Conservation (phyloP, 2,888 invertebrate species). For the Phragmatobia fuliginosa region DNA sequence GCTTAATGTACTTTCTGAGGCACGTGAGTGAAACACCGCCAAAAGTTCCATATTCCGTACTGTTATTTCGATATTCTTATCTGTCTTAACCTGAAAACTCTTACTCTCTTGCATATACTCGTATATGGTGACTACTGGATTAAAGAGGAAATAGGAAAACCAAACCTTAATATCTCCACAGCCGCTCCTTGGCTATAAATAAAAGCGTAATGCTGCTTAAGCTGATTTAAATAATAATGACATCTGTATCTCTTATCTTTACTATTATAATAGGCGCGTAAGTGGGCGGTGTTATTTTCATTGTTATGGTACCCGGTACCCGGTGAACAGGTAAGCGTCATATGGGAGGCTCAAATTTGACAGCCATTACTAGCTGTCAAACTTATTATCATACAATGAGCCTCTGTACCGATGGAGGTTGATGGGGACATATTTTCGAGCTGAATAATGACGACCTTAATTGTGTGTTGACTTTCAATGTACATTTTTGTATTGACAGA, state of each 20-base stretch:
- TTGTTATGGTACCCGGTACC: constrained; percentile 60
- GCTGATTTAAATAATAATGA: constrained; percentile 43
- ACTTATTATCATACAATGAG: constrained; percentile 78
- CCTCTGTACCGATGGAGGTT: constrained; percentile 52
- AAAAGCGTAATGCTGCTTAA: constrained; percentile 36
- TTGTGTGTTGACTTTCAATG: background rate
- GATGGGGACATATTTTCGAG: constrained; percentile 5
- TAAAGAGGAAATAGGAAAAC: no score
- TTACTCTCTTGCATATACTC: no score
- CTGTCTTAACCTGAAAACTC: no score
- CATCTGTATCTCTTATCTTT: constrained; percentile 45
- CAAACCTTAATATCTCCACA: constrained; percentile 18
- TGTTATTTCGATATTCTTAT: no score
- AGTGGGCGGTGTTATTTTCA: constrained; percentile 68
- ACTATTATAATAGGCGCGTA: constrained; percentile 25
- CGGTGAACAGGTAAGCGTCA: constrained; percentile 68
- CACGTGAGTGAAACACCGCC: no score
- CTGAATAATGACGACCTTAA: background rate
- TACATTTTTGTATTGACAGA: background rate
- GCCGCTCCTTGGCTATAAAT: constrained; percentile 10
- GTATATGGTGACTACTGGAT: no score
- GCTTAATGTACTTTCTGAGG: no score
- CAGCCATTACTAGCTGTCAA: constrained; percentile 62
- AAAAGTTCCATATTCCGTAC: no score
- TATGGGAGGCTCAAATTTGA: constrained; percentile 71